A percentile compares a stretch with the other conserved stretches of the same genome.
Evolutionary conservation across 2,113 vertebrate genomes (phyloP).

Genomic region (Pteropus alecto): DNA sequence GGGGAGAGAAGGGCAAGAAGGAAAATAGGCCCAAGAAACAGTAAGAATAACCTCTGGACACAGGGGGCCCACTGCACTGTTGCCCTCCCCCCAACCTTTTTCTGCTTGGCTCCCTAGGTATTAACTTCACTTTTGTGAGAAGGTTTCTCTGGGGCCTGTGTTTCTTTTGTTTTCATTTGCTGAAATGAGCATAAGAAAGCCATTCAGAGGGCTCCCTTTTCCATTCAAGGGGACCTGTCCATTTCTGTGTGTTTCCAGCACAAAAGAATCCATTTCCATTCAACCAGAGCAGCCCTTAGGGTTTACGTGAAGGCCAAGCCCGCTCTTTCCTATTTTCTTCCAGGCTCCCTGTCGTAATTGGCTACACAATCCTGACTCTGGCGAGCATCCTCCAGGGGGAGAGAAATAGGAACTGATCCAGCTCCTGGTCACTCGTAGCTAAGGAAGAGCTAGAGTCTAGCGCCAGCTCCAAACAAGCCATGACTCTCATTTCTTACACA

Average conservation of each 20-base stretch:
- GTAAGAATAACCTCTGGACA: slow-evolving; percentile 61
- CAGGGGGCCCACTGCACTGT: neutral
- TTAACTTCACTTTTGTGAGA: slow-evolving; percentile 33
- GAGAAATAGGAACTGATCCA: neutral
- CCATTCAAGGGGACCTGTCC: slow-evolving; percentile 59
- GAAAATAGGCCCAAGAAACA: slow-evolving; percentile 44
- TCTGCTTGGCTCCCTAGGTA: slow-evolving; percentile 41
- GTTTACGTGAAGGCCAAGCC: neutral
- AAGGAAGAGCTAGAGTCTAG: neutral
- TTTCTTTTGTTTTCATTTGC: slow-evolving; percentile 72
- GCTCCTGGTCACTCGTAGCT: neutral
- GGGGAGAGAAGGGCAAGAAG: slow-evolving; percentile 64
- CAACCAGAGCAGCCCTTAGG: neutral
- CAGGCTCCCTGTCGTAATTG: neutral
- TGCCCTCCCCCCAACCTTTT: neutral
- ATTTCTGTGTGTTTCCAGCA: slow-evolving; percentile 60
- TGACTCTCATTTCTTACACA: neutral
- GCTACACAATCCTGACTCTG: neutral
- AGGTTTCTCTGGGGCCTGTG: slow-evolving; percentile 36
- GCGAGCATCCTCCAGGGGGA: neutral
- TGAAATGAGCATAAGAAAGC: slow-evolving; percentile 56
- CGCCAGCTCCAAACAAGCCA: neutral
- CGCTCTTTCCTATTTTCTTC: slow-evolving; percentile 10
- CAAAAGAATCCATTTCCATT: slow-evolving; percentile 71
- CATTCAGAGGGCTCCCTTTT: slow-evolving; percentile 38